A percentile compares a stretch with the other conserved stretches of the same genome.
Evolutionary conservation across 2,797 vertebrate species (phyloP).

Genomic region (Cottoperca gobio): DNA sequence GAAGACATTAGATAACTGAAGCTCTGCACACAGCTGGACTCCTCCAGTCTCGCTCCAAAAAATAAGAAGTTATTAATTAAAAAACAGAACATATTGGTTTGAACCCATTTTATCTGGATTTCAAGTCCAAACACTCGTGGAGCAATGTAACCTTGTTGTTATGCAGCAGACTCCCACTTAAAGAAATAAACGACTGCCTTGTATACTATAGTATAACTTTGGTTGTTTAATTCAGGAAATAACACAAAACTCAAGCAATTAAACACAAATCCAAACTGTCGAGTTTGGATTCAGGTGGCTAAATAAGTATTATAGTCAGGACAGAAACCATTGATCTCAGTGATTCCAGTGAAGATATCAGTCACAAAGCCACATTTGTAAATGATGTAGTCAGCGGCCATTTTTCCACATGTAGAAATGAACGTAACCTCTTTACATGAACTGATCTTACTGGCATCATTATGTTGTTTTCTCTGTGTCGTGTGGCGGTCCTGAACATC

Average conservation of each 20-base stretch:
- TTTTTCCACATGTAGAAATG: background rate
- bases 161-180: background rate
- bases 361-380: background rate
- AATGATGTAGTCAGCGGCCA: too few species aligned
- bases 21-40: conserved; percentile 10
- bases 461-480: too few species aligned
- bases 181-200: too few species aligned
- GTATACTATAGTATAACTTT: too few species aligned
- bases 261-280: background rate
- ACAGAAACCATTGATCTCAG: background rate
- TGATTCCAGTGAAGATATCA: background rate
- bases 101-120: too few species aligned
- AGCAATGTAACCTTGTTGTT: too few species aligned
- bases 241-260: too few species aligned
- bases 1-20: background rate
- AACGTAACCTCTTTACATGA: background rate
- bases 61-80: too few species aligned
- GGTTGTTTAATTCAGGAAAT: too few species aligned
- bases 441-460: background rate
- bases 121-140: too few species aligned
- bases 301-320: too few species aligned
- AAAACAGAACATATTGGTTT: too few species aligned
- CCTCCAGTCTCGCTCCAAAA: background rate
- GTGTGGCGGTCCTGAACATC: background rate
- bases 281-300: background rate